phyloP scores from a whole-genome alignment of 1,140 invertebrate genomes.

The Zaprionus taronus region DNA sequence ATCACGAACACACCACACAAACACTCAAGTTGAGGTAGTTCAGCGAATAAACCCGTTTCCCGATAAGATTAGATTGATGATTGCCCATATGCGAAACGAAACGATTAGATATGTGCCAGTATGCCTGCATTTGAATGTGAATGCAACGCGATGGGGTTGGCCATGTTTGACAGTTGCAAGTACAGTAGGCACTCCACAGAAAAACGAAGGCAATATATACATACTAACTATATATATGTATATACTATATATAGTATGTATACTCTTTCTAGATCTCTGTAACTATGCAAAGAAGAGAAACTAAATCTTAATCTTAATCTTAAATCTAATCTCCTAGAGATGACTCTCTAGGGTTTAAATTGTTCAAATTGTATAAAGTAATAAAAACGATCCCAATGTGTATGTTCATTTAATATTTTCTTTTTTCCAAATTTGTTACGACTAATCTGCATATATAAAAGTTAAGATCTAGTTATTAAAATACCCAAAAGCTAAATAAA shows the following conservation, averaged over 20 bases:
- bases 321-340: neutral
- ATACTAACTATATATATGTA: too few relatives aligned
- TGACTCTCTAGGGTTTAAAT: too few relatives aligned
- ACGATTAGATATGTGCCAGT: constrained; percentile 34
- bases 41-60: constrained; percentile 12
- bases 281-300: neutral
- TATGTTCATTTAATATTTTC: too few relatives aligned
- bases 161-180: neutral
- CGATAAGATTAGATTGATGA: constrained; percentile 32
- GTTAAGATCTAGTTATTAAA: too few relatives aligned
- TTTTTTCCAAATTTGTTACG: too few relatives aligned
- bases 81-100: constrained; percentile 22
- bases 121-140: constrained; percentile 16
- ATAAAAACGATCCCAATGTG: too few relatives aligned
- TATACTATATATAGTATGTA: too few relatives aligned
- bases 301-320: too few relatives aligned
- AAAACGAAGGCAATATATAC: neutral
- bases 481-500: too few relatives aligned
- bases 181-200: neutral
- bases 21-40: constrained; percentile 26
- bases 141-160: constrained; percentile 5
- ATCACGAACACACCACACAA: neutral
- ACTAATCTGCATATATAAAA: too few relatives aligned
- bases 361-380: too few relatives aligned
- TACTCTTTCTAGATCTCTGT: neutral